Base-by-base conservation (phyloP, 2,797 vertebrate genomes). In the Platalea minor region DNA sequence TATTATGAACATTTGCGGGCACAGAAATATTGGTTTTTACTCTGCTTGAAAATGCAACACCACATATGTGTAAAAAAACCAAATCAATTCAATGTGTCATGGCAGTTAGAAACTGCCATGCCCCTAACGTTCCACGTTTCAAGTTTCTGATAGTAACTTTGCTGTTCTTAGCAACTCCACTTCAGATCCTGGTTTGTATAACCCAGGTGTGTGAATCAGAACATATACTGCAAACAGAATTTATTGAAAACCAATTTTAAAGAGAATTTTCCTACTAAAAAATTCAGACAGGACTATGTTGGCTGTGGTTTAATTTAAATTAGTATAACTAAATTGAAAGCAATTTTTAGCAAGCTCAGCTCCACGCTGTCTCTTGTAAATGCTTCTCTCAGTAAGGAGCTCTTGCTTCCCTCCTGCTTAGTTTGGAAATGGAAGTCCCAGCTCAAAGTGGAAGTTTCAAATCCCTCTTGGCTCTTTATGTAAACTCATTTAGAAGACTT, bases 151-250 rank as follows among this genome's bases (percentile, higher is more conserved):
- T 7, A 67, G 6, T 53, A 65, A 51, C 15, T 63, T 17, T 46
- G 12, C 5, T 17, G 1, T 29, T 80, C 29, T 67, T 45, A 61
- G 11, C 7, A 83, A n/a, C 11, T 54, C 11, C 31, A 28, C 8
- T 39, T 90, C 26, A 91, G 21, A 65, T 61, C 4, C 24, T 46
- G 4, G 15, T 77, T 77, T 12, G 11, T 24, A 20, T 25, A 77
- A 48, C 12, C 3, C 33, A 5, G 2, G 1, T 56, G 10, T 43
- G 9, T 72, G 25, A 57, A 70, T 68, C 25, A 75, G 29, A 74
- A 60, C 3, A 57, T 8, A 33, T 4, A 10, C 0, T 11, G 51
- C 31, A 54, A 70, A 25, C 1, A 9, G 2, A n/a, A 64, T 60
- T 69, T 50, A n/a, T 39, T 41, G 26, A 57, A 77, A 81, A 35